Evolutionary conservation across 2,797 vertebrate species (phyloP).

Genomic region (Prionace glauca): DNA sequence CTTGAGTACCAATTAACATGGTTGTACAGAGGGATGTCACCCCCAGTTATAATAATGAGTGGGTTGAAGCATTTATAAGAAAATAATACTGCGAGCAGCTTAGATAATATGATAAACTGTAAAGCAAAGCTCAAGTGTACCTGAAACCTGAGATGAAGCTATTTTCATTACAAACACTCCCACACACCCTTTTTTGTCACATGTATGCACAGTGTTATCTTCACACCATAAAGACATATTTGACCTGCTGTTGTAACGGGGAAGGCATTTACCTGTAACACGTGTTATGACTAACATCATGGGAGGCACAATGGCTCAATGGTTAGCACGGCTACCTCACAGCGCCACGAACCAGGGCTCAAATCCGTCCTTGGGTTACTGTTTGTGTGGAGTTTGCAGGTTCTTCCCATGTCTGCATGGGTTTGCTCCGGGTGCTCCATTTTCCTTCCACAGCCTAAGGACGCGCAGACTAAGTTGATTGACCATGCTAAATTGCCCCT

Average conservation of each 20-base stretch:
- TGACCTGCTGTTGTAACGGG: background rate
- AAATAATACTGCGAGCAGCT: background rate
- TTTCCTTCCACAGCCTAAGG: too few species aligned
- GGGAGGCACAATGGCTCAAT: too few species aligned
- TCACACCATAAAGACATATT: background rate
- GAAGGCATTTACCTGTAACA: background rate
- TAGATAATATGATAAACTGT: constrained; percentile 30
- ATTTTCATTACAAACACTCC: constrained; percentile 29
- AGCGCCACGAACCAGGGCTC: too few species aligned
- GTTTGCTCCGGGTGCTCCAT: too few species aligned
- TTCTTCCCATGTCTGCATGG: too few species aligned
- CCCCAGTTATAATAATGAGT: constrained; percentile 28
- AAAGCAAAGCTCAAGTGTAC: constrained; percentile 19
- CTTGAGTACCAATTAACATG: background rate
- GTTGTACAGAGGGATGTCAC: background rate
- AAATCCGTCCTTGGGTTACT: too few species aligned
- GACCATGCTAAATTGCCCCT: too few species aligned
- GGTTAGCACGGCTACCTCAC: too few species aligned
- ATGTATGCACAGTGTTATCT: background rate
- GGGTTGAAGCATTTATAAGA: constrained; percentile 34
- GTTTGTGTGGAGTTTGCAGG: too few species aligned
- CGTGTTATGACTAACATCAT: background rate
- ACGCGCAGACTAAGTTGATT: too few species aligned
- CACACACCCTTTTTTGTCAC: background rate
- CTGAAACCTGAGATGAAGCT: constrained; percentile 9